Base-by-base conservation (phyloP, 2,888 invertebrate genomes). In the Perdita meconis region DNA sequence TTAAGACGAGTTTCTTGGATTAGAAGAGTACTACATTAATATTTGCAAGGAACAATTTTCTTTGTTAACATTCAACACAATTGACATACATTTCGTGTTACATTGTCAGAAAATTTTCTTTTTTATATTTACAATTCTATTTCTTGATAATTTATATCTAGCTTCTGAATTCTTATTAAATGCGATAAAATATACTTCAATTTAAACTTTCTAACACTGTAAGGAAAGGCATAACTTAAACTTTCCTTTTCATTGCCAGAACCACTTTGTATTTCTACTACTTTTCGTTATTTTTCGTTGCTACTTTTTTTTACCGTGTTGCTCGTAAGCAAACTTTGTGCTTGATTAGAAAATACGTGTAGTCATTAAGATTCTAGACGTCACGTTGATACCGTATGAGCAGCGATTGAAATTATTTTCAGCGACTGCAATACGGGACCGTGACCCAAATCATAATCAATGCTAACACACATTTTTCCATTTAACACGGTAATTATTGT, bases 401-500 rank as follows among this genome's bases (percentile, higher is more conserved):
- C 59, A 66, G 55, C 72, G 77, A 77, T 82, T 77, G 65, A 74
- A 67, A 81, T 77, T 59, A 80, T 82, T 74, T 75, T 69, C 80
- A 75, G 44, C 38, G 36, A 40, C 26, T 34, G 16, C 36, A 57
- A n/a, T 80, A 83, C 82, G 81, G 82, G 68, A 83, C 67, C 50
- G 12, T 67, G 69, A 53, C 77, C 81, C 44, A 53, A 60, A 68
- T 79, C 22, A 57, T 61, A n/a, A 13, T 10, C 63, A 66, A 42
- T 16, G 5, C 24, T 78, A 66, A 56, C 53, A 65, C 26, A 60
- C 56, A 64, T 74, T 63, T 53, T 26, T 34, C 13, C n/a, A 10
- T 13, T 22, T 16, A 34, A 26, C n/a, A 51, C 6, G 6, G 30
- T 59, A 38, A 40, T 42, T 40, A 59, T 30, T 42, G 40, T 13